Conservation (phyloP, 2,113 vertebrate species). For the Ailurus styani region DNA sequence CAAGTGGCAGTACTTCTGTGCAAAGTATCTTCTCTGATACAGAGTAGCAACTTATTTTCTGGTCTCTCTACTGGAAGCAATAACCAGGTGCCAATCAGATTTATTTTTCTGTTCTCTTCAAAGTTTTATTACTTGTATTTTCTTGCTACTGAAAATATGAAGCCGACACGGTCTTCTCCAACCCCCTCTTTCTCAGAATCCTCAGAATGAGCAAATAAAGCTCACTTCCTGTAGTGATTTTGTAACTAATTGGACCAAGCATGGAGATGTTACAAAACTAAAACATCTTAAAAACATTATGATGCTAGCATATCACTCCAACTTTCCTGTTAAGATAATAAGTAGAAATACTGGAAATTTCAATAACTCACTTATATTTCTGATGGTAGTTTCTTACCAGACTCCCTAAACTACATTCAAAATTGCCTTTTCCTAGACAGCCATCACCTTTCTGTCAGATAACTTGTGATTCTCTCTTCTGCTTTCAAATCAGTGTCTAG, state of each 20-base stretch:
- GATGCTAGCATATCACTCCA: neutral
- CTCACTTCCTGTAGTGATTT: neutral
- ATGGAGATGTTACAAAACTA: neutral
- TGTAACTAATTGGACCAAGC: neutral
- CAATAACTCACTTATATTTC: neutral
- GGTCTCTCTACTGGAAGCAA: neutral
- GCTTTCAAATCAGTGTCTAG: neutral
- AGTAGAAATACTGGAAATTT: neutral
- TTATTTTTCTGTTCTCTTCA: neutral
- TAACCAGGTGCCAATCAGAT: neutral
- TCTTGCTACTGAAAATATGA: neutral
- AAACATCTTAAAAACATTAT: neutral
- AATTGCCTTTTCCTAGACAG: neutral
- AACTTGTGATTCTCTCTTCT: neutral
- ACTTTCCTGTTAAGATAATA: neutral
- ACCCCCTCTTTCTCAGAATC: neutral
- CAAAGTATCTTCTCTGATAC: neutral
- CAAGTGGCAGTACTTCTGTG: rapidly evolving
- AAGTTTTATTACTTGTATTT: neutral
- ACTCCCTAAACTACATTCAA: neutral
- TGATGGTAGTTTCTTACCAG: neutral
- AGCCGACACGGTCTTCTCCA: neutral
- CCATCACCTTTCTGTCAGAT: neutral
- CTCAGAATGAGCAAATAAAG: neutral
- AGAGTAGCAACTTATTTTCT: neutral